Evolutionary conservation across 1,140 invertebrate species (phyloP).

Genomic region (Caerostris darwini): DNA sequence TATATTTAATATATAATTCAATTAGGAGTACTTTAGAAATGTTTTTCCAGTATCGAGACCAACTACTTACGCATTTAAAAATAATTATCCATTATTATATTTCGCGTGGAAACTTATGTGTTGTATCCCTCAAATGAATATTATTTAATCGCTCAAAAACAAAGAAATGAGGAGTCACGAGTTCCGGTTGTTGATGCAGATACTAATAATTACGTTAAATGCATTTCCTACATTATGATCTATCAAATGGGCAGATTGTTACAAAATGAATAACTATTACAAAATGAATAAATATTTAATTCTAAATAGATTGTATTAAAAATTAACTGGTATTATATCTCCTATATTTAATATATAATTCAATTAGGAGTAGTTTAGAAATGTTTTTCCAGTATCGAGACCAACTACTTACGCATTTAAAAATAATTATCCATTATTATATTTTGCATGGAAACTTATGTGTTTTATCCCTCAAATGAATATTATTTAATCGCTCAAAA

Average conservation of each 20-base stretch:
- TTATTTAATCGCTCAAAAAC: slow-evolving; percentile 57
- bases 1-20: no score
- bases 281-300: no score
- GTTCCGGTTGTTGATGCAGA: neutral
- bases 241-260: no score
- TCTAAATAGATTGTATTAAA: no score
- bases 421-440: neutral
- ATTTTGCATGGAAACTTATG: neutral
- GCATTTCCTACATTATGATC: no score
- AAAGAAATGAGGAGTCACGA: slow-evolving; percentile 19
- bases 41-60: neutral
- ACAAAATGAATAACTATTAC: no score
- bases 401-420: neutral
- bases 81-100: neutral
- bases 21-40: no score
- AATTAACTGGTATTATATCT: no score
- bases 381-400: neutral
- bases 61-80: neutral
- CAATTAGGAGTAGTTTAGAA: no score
- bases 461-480: slow-evolving; percentile 40
- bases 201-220: no score
- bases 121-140: slow-evolving; percentile 45
- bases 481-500: slow-evolving; percentile 57
- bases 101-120: neutral
- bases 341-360: no score